phyloP scores from a whole-genome alignment of 2,888 invertebrate genomes.

The Cryptocephalus moraei region DNA sequence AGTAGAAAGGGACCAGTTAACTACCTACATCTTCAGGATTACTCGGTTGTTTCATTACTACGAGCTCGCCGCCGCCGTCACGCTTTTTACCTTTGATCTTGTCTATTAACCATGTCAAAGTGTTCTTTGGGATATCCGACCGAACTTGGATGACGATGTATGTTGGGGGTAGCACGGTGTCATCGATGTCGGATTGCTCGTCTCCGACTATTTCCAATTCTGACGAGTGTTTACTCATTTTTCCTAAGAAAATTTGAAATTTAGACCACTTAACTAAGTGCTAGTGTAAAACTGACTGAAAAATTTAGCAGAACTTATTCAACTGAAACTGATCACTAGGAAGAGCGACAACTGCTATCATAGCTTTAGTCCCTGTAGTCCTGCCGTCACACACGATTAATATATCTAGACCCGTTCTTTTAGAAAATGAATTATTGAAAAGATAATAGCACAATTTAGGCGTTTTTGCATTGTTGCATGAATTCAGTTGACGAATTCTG shows the following conservation, averaged over 20 bases:
- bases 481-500: too few relatives aligned
- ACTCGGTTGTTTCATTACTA: slow-evolving; percentile 40
- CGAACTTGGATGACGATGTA: slow-evolving; percentile 42
- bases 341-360: too few relatives aligned
- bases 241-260: slow-evolving; percentile 14
- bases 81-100: slow-evolving; percentile 43
- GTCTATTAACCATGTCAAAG: slow-evolving; percentile 43
- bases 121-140: slow-evolving; percentile 37
- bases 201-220: slow-evolving; percentile 16
- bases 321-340: too few relatives aligned
- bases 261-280: too few relatives aligned
- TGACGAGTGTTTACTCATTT: slow-evolving; percentile 23
- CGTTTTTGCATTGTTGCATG: too few relatives aligned
- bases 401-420: too few relatives aligned
- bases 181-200: slow-evolving; percentile 22
- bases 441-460: too few relatives aligned
- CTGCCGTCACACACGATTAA: too few relatives aligned
- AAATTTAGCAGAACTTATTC: too few relatives aligned
- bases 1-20: neutral
- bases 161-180: slow-evolving; percentile 35
- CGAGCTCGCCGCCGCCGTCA: slow-evolving; percentile 46
- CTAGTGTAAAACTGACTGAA: too few relatives aligned
- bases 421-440: too few relatives aligned
- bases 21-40: slow-evolving; percentile 18
- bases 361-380: too few relatives aligned